Conservation (phyloP, 2,797 vertebrate species). For the Amphiprion clarkii region DNA sequence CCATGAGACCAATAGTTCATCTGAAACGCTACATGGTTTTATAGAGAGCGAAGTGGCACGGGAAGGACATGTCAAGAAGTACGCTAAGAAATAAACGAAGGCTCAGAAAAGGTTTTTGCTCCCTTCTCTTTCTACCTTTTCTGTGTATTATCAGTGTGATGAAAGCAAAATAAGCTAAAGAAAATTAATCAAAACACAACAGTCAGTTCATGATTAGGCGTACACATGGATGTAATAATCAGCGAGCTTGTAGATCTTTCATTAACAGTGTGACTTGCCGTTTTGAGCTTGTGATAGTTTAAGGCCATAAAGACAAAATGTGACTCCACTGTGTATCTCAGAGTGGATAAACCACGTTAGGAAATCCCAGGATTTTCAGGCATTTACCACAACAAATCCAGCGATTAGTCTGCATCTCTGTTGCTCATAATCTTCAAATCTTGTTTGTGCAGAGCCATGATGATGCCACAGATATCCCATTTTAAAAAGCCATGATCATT, state of each 20-base stretch:
- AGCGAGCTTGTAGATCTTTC: neutral
- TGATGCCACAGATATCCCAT: conserved; percentile 56
- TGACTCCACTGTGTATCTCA: conserved; percentile 35
- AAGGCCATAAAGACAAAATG: conserved; percentile 8
- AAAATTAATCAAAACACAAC: neutral
- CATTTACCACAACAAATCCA: conserved; percentile 80
- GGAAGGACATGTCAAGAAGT: conserved; percentile 16
- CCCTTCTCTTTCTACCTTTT: neutral
- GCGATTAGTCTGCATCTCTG: conserved; percentile 73
- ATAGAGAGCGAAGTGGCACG: conserved; percentile 15
- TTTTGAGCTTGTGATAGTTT: neutral
- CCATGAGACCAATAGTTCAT: conserved; percentile 56
- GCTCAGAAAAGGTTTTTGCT: neutral
- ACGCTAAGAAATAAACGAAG: neutral
- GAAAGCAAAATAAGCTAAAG: neutral
- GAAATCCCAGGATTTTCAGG: conserved; percentile 77
- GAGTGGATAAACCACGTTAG: conserved; percentile 63
- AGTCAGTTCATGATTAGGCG: neutral
- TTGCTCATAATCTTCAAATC: conserved; percentile 79
- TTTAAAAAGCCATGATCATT: conserved; percentile 26
- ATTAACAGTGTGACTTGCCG: conserved; percentile 1
- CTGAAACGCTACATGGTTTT: conserved; percentile 29
- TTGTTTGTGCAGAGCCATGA: conserved; percentile 72
- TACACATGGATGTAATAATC: neutral
- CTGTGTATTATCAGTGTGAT: neutral